Conservation (phyloP, 2,888 invertebrate species). For the Platycheirus rosarum region DNA sequence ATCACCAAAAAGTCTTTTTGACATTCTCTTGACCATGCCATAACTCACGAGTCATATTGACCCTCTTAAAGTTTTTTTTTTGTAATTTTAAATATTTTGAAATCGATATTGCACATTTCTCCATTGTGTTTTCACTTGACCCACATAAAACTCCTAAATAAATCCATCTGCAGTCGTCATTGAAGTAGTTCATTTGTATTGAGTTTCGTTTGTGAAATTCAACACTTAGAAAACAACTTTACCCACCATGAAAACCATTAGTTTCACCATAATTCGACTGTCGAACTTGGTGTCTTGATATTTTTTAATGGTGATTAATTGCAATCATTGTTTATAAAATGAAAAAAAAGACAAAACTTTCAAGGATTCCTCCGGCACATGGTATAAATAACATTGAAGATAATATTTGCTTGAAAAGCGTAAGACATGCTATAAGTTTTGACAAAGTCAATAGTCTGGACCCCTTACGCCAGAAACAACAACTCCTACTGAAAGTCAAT, state of each 20-base stretch:
- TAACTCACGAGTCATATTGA: conserved; percentile 16
- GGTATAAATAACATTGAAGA: neutral
- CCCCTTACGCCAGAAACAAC: neutral
- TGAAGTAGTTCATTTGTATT: conserved; percentile 28
- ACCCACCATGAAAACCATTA: neutral
- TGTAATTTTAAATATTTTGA: conserved; percentile 21
- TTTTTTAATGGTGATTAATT: neutral
- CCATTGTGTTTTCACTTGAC: conserved; percentile 41
- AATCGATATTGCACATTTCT: conserved; percentile 47
- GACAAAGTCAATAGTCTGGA: neutral
- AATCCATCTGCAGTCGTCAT: conserved; percentile 29
- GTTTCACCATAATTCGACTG: conserved; percentile 2
- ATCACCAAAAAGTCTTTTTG: neutral
- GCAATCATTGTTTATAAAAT: neutral
- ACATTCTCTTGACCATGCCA: conserved; percentile 13
- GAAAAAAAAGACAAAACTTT: neutral
- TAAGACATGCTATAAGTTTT: no score
- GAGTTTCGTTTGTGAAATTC: conserved; percentile 21
- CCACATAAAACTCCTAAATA: conserved; percentile 32
- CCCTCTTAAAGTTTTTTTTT: conserved; percentile 21
- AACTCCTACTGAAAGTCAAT: conserved; percentile 2
- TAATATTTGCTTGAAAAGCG: neutral
- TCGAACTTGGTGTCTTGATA: neutral
- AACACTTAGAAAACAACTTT: conserved; percentile 1
- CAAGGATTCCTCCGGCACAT: neutral